Evolutionary conservation across 37 sponge, comb jelly and placozoan genomes (phyloP).

Genomic region (Halisarca cf. caerulea): DNA sequence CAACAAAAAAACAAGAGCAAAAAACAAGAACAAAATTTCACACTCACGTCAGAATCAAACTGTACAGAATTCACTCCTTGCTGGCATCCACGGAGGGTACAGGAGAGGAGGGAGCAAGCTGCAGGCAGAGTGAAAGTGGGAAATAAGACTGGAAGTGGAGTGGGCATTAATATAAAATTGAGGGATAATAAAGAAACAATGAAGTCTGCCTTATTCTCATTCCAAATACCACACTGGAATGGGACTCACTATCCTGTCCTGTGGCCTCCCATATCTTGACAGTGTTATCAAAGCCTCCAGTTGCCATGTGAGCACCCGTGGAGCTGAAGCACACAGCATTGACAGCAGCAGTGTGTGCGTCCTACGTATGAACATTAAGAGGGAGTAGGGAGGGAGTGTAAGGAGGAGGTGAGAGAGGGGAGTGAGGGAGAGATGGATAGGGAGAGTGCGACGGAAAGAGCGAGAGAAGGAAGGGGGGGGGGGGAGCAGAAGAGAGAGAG

Average conservation of each 20-base stretch:
- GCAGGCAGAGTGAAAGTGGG: no score
- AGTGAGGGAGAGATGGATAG: no score
- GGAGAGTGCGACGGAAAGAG: no score
- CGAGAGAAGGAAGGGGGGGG: no score
- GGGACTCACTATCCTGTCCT: background rate
- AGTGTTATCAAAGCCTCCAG: background rate
- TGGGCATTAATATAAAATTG: no score
- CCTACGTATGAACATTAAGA: background rate
- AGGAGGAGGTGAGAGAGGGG: background rate
- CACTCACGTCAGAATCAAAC: constrained; percentile 13
- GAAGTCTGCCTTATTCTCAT: no score
- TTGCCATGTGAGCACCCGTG: constrained; percentile 2
- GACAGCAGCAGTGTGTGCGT: background rate
- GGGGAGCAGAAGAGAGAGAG: no score
- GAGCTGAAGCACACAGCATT: constrained; percentile 6
- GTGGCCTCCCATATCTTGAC: background rate
- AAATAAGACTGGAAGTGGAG: background rate
- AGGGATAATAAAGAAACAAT: no score
- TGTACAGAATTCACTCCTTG: constrained; percentile 6
- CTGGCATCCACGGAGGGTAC: background rate
- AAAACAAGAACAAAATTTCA: background rate
- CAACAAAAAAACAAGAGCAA: no score
- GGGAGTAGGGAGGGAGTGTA: background rate
- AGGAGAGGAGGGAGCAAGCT: background rate
- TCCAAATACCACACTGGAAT: no score